These are phyloP conservation scores for Cheilosia scutellata DNA, from an alignment of 2,888 invertebrate genomes.

Conservation along the genomic window DNA sequence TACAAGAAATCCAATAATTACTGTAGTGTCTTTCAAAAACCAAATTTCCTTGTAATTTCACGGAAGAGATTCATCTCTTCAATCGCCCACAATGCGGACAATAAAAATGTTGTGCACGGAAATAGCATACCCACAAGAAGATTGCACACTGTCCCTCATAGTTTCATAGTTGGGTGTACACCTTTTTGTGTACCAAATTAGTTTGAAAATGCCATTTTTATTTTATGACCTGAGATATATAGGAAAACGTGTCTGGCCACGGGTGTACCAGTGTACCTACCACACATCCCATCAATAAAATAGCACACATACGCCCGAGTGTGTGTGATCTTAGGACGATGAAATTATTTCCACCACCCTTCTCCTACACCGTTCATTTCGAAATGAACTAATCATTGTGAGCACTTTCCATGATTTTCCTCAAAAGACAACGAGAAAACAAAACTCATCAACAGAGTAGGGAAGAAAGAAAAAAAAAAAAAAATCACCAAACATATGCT, in stretches of 20 bases:
- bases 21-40: not conserved
- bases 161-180: not conserved
- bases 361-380: conserved; percentile 5
- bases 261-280: not conserved
- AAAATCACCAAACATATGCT: conserved; percentile 15
- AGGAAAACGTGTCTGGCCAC: conserved; percentile 14
- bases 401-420: conserved; percentile 22
- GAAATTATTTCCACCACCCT: conserved; percentile 32
- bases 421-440: not conserved
- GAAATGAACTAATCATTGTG: conserved; percentile 36
- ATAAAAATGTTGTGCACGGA: not conserved
- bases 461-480: not conserved
- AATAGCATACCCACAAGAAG: conserved; percentile 28
- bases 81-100: conserved; percentile 21
- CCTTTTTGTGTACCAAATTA: conserved; percentile 24
- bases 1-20: not conserved
- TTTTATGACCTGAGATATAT: conserved; percentile 24
- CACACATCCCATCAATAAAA: conserved; percentile 26
- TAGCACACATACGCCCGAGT: conserved; percentile 65
- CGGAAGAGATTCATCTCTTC: conserved; percentile 34
- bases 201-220: conserved; percentile 34
- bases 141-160: not conserved
- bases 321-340: conserved; percentile 31
- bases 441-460: not conserved
- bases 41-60: conserved; percentile 29